phyloP scores from a whole-genome alignment of 2,888 invertebrate genomes.

The Ophioninae sp. region DNA sequence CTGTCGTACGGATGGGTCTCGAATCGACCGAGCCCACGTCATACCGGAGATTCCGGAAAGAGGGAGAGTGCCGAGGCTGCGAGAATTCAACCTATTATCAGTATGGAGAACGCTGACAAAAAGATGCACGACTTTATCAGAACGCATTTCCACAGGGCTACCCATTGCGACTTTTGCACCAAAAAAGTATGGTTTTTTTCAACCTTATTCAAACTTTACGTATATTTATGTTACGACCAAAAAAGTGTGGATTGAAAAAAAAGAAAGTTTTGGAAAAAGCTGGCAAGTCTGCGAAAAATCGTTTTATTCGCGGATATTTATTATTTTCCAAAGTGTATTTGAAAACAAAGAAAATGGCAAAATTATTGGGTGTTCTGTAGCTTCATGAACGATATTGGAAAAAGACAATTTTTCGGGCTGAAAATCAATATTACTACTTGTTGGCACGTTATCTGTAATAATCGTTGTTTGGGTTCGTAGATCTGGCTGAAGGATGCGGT shows the following conservation, averaged over 20 bases:
- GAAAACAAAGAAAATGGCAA: background rate
- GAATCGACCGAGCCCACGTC: slow-evolving; percentile 79
- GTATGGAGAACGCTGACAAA: slow-evolving; percentile 72
- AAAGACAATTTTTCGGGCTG: background rate
- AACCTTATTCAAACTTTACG: background rate
- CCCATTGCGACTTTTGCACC: slow-evolving; percentile 96
- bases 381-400: background rate
- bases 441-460: background rate
- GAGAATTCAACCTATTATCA: slow-evolving; percentile 70
- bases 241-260: background rate
- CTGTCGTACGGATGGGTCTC: slow-evolving; percentile 90
- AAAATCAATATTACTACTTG: background rate
- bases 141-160: slow-evolving; percentile 94
- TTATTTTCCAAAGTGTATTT: too few relatives aligned
- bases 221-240: background rate
- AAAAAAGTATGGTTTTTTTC: slow-evolving; percentile 86
- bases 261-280: background rate
- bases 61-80: slow-evolving; percentile 72
- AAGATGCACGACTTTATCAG: slow-evolving; percentile 89
- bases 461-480: slow-evolving; percentile 79
- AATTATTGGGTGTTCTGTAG: background rate
- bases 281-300: too few relatives aligned
- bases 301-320: too few relatives aligned
- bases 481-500: slow-evolving; percentile 98
- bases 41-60: slow-evolving; percentile 68